A percentile compares a stretch with the other conserved stretches of the same genome.
These are phyloP conservation scores for Periplaneta americana DNA, from an alignment of 1,140 invertebrate genomes.

Conservation along the genomic window DNA sequence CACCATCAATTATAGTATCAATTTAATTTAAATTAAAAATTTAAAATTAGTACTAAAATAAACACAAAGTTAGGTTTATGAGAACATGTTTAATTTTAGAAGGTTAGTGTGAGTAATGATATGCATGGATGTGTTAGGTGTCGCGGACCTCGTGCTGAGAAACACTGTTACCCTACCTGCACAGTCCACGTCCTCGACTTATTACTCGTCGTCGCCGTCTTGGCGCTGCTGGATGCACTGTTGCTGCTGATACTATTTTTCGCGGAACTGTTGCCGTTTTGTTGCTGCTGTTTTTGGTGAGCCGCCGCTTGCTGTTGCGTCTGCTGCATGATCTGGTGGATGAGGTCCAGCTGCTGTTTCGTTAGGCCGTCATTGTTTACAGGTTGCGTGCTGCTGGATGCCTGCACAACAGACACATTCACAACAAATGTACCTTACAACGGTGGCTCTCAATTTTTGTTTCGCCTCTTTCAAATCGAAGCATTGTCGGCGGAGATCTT, in stretches of 20 bases:
- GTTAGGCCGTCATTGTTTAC: constrained; percentile 59
- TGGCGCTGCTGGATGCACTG: constrained; percentile 30
- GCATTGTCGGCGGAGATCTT: too few species aligned
- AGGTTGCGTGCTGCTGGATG: constrained; percentile 24
- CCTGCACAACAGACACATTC: not conserved
- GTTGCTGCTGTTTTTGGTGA: constrained; percentile 23
- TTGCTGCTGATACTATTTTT: constrained; percentile 32
- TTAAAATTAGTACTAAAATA: too few species aligned
- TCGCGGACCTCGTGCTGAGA: not conserved
- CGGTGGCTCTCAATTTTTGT: too few species aligned
- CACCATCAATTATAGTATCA: too few species aligned
- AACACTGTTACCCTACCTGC: constrained; percentile 21
- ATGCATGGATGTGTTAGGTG: not conserved
- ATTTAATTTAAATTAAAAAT: too few species aligned
- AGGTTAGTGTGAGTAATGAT: constrained; percentile 15
- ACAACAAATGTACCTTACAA: not conserved
- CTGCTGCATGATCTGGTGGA: constrained; percentile 73
- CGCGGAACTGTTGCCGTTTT: constrained; percentile 23
- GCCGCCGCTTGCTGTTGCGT: constrained; percentile 46
- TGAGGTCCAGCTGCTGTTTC: constrained; percentile 66
- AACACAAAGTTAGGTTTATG: too few species aligned
- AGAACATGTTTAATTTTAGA: constrained; percentile 15
- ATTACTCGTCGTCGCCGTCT: constrained; percentile 26
- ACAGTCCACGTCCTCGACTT: constrained; percentile 27
- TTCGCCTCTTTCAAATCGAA: too few species aligned